Conservation (phyloP, 1,140 invertebrate genomes). For the Drosophila bocqueti region DNA sequence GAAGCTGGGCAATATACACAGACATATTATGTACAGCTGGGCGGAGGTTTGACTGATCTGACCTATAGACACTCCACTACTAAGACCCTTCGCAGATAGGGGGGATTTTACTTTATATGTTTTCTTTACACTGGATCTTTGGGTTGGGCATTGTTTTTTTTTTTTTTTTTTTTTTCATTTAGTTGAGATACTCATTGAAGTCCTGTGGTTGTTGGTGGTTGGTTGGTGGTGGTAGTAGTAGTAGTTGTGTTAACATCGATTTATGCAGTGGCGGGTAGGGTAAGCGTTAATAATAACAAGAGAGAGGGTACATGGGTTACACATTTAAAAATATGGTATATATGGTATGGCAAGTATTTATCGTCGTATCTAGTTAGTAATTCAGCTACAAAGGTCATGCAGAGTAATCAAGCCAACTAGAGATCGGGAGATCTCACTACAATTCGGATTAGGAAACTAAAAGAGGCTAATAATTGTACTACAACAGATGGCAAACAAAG, state of each 20-base stretch:
- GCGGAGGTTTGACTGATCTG: constrained; percentile 43
- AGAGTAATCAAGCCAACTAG: constrained; percentile 63
- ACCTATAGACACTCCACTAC: constrained; percentile 58
- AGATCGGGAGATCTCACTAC: constrained; percentile 6
- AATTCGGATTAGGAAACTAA: constrained; percentile 31
- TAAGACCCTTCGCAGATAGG: constrained; percentile 40
- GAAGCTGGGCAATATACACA: constrained; percentile 52
- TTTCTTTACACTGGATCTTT: constrained; percentile 41
- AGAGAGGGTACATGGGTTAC: constrained; percentile 81
- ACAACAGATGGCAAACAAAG: constrained; percentile 37
- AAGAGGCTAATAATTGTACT: constrained; percentile 31
- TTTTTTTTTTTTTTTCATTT: constrained; percentile 45
- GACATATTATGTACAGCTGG: constrained; percentile 50
- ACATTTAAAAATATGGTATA: constrained; percentile 72
- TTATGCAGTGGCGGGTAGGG: constrained; percentile 83
- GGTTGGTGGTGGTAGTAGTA: constrained; percentile 53
- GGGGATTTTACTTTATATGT: constrained; percentile 14
- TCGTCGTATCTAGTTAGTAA: constrained; percentile 63
- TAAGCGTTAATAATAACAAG: constrained; percentile 83
- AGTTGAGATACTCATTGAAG: constrained; percentile 85
- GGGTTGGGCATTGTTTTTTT: constrained; percentile 25
- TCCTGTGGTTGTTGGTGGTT: constrained; percentile 75
- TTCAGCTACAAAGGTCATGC: constrained; percentile 76
- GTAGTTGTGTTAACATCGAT: constrained; percentile 81
- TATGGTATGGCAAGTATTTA: constrained; percentile 48